These are phyloP conservation scores for Plodia interpunctella DNA, from an alignment of 1,140 invertebrate species.

Conservation along the genomic window DNA sequence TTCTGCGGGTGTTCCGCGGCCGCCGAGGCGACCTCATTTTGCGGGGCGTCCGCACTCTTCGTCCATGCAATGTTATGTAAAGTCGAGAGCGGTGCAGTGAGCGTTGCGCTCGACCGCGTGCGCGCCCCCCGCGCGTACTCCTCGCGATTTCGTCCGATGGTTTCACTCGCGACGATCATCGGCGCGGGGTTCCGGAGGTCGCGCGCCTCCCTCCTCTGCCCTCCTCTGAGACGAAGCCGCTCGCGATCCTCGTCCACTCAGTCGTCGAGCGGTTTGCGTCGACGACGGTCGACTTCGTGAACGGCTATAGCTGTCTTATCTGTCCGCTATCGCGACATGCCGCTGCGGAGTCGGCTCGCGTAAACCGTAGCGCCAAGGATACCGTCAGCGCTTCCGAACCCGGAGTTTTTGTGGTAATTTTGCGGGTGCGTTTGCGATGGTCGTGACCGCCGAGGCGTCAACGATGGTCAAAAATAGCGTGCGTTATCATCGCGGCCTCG, in stretches of 20 bases:
- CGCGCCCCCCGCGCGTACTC: conserved; percentile 36
- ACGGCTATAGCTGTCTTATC: conserved; percentile 29
- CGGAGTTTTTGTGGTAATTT: conserved; percentile 45
- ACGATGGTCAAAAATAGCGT: conserved; percentile 57
- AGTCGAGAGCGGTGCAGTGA: conserved; percentile 52
- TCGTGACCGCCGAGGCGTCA: conserved; percentile 47
- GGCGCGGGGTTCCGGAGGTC: conserved; percentile 58
- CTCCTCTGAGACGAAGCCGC: conserved; percentile 46
- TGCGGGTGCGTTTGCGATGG: conserved; percentile 58
- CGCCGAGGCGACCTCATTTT: conserved; percentile 55
- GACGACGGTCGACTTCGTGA: conserved; percentile 42
- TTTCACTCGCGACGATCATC: conserved; percentile 44
- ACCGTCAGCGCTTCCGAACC: conserved; percentile 36
- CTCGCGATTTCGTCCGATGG: conserved; percentile 53
- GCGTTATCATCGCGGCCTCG: conserved; percentile 71
- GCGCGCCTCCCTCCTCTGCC: conserved; percentile 51
- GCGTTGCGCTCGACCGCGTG: conserved; percentile 66
- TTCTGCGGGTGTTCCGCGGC: conserved; percentile 55
- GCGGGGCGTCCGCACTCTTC: conserved; percentile 31
- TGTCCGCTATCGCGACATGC: conserved; percentile 33
- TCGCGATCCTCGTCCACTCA: conserved; percentile 43
- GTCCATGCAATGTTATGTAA: conserved; percentile 65
- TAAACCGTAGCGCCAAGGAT: conserved; percentile 19
- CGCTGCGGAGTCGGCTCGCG: conserved; percentile 26
- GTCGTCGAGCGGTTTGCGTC: conserved; percentile 65